Percentiles rank a stretch among this genome's conserved stretches.
Evolutionary conservation across 1,140 invertebrate genomes (phyloP).

Genomic region (Planococcus citri): DNA sequence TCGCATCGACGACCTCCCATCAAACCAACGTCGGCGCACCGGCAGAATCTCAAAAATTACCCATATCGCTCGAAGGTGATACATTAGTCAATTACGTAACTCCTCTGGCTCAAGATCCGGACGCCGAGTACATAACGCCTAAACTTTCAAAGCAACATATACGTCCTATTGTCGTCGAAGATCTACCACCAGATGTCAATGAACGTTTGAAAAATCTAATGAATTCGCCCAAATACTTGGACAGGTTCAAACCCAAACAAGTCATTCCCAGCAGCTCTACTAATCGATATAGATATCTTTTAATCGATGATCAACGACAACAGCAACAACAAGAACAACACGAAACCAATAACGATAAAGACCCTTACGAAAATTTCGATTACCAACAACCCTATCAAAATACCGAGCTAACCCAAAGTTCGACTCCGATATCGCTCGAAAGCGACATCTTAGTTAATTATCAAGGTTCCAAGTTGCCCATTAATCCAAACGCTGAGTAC

Average conservation of each 20-base stretch:
- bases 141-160: conserved; percentile 17
- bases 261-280: neutral
- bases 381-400: conserved; percentile 13
- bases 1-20: neutral
- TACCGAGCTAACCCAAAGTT: neutral
- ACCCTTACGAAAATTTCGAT: conserved; percentile 11
- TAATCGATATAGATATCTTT: neutral
- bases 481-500: conserved; percentile 21
- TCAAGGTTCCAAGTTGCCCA: conserved; percentile 11
- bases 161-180: conserved; percentile 8
- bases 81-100: conserved; percentile 40
- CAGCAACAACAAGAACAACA: too few relatives aligned
- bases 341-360: neutral
- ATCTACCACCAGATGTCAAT: conserved; percentile 5
- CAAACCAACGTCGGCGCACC: neutral
- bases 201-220: conserved; percentile 7
- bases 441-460: conserved; percentile 22
- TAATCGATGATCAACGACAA: neutral
- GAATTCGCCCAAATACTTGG: neutral
- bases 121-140: conserved; percentile 38
- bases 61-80: conserved; percentile 31
- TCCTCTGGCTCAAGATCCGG: conserved; percentile 38
- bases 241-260: neutral
- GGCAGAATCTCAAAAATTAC: conserved; percentile 5
- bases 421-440: conserved; percentile 32